Evolutionary conservation across 1,140 invertebrate species (phyloP), one percentile per base, ranked within the genome.

Genomic region (Caenorhabditis tropicalis): DNA sequence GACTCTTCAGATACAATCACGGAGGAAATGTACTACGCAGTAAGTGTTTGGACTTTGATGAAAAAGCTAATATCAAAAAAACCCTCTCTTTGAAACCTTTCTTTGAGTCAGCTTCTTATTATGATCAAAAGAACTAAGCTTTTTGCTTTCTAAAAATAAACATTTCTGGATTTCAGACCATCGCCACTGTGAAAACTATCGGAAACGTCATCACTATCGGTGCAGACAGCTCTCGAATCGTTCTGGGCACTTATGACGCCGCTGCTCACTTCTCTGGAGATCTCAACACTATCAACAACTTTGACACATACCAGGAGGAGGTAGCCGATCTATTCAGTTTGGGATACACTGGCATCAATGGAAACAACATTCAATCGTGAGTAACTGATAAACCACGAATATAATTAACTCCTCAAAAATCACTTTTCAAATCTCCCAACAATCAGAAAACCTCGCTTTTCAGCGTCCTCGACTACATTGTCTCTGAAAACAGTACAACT

Each of bases 341-440:
- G 56, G 82, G 82, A 31, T 84, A 84, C 82, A 84, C 82, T 12
- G 82, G 65, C 21, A 31, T 43, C 31, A 43, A 70, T 19, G 82
- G 82, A 53, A 84, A 84, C 82, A 84, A 84, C 29, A 53, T 84
- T 29, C 56, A 84, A 49, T 58, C 48, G 82, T 84, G 21, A 84
- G 43, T 29, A n/a, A 7, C 4, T 82, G 49, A n/a, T 51, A 1
- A 5, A 51, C 19, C 12, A 51, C 6, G n/a, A 51, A 10, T 0
- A 6, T 2, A 19, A n/a, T 19, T 51, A n/a, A n/a, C n/a, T n/a
- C n/a, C n/a, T n/a, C n/a, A n/a, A n/a, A n/a, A n/a, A n/a, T n/a
- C n/a, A n/a, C n/a, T n/a, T n/a, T n/a, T n/a, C n/a, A n/a, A n/a
- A n/a, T n/a, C n/a, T 51, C 21, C 2, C 1, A 5, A 51, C 6